phyloP scores from a whole-genome alignment of 2,113 vertebrate species.

The Microcebus murinus region DNA sequence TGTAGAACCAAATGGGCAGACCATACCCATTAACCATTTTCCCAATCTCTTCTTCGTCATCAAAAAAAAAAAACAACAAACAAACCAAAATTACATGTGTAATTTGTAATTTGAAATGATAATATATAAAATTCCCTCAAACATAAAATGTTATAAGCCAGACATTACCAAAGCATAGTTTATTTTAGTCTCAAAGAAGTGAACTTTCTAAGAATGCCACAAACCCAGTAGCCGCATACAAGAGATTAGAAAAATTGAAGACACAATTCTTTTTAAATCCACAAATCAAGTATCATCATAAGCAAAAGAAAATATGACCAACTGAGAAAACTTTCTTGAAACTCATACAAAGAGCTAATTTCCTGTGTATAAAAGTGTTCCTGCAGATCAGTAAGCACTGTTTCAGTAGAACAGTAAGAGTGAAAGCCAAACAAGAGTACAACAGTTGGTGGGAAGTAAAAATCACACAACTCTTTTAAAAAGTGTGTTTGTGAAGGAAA shows the following conservation, averaged over 20 bases:
- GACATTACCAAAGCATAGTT: constrained; percentile 7
- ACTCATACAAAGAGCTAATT: not conserved
- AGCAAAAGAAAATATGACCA: not conserved
- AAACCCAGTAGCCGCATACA: not conserved
- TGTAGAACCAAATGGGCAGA: not conserved
- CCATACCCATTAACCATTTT: not conserved
- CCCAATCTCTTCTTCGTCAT: not conserved
- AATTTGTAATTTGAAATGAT: not conserved
- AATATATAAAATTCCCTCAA: not conserved
- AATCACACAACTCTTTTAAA: not conserved
- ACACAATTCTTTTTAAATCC: not conserved
- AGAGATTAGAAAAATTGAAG: not conserved
- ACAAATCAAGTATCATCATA: not conserved
- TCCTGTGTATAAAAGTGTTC: not conserved
- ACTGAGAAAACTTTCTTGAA: not conserved
- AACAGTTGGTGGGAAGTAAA: not conserved
- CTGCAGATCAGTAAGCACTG: not conserved
- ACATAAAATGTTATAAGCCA: constrained; percentile 17
- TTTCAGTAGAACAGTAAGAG: not conserved
- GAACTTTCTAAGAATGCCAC: not conserved
- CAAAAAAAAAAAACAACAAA: not conserved
- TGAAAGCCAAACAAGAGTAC: not conserved
- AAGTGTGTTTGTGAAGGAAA: not conserved
- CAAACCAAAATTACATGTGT: constrained; percentile 31
- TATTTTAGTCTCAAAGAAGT: constrained; percentile 30